These are phyloP conservation scores for Drosophila littoralis DNA, from an alignment of 1,140 invertebrate species.

Conservation along the genomic window DNA sequence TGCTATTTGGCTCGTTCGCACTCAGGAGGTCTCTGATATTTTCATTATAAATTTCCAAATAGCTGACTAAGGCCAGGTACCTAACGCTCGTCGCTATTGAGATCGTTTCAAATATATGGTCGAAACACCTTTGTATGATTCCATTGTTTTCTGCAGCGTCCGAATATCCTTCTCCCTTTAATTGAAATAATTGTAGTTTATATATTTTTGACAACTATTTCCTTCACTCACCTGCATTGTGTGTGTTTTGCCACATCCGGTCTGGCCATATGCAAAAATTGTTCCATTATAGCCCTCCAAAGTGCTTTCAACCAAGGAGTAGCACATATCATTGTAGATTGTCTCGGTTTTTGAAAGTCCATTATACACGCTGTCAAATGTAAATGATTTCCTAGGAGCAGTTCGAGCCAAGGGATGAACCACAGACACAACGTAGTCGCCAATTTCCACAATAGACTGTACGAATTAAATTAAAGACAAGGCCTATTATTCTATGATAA, in stretches of 20 bases:
- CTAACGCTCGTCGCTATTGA: slow-evolving; percentile 92
- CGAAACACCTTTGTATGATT: slow-evolving; percentile 94
- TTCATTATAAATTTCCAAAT: slow-evolving; percentile 97
- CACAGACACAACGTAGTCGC: slow-evolving; percentile 85
- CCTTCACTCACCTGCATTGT: slow-evolving; percentile 90
- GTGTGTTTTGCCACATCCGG: slow-evolving; percentile 92
- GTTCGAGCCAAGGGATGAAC: slow-evolving; percentile 84
- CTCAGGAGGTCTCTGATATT: slow-evolving; percentile 91
- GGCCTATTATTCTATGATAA: background rate
- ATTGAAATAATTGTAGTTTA: background rate
- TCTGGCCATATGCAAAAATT: slow-evolving; percentile 95
- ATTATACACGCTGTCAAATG: slow-evolving; percentile 94
- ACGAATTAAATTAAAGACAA: slow-evolving; percentile 36
- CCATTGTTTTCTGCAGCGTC: slow-evolving; percentile 85
- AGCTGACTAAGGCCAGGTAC: slow-evolving; percentile 95
- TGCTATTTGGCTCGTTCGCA: slow-evolving; percentile 33
- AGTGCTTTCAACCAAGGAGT: slow-evolving; percentile 93
- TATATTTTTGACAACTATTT: background rate
- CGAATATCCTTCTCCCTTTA: slow-evolving; percentile 39
- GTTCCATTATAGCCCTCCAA: slow-evolving; percentile 95
- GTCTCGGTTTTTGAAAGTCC: slow-evolving; percentile 91
- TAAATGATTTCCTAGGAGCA: slow-evolving; percentile 89
- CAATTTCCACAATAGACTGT: slow-evolving; percentile 91
- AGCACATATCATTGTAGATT: slow-evolving; percentile 95
- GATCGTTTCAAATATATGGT: slow-evolving; percentile 97